Base-by-base conservation (phyloP, 2,888 invertebrate genomes). In the Eumacrocentrus americanus region DNA sequence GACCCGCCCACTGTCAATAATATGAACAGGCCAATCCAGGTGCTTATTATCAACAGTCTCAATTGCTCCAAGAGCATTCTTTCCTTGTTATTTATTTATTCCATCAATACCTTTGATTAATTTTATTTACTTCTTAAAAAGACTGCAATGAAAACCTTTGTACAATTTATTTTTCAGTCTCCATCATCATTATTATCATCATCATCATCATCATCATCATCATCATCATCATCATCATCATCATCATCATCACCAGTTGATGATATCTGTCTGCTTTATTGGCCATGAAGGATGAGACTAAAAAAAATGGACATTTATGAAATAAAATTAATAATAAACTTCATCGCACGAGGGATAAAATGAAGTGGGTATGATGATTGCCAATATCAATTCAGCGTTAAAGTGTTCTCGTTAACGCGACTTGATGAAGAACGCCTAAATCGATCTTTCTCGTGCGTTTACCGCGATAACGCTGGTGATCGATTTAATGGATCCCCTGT, bases 1-100 rank as follows among this genome's bases (percentile, higher is more conserved):
- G 57, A 53, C 53, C 59, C 64, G 60, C 64, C 64, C 55, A 60
- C 64, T 62, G 64, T 65, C 64, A 65, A 62, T 65, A 65, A 62
- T 61, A 61, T 52, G 47, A 60, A 64, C 61, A 42, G 42, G 44
- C 60, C 52, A 57, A 44, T 60, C 51, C 52, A 62, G 60, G 48
- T 58, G 62, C 55, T 65, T 65, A 65, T 65, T 62, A 65, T 51
- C 51, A 47, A 47, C 46, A 6, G n/a, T 48, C 54, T 55, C 54
- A 46, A 22, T 59, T 14, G 29, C 42, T 22, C 18, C 20, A 11
- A 22, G 18, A 9, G 9, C 29, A 29, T 29, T 29, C 9, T 29
- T 29, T 29, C 4, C 4, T n/a, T n/a, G n/a, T n/a, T 52, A 44
- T 46, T 22, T 55, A 42, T 55, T 34, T 58, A 44, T 58, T 47